Percentiles rank a stretch among this genome's conserved stretches.
phyloP scores from a whole-genome alignment of 2,888 invertebrate species.

The Dolichopus griseipennis region DNA sequence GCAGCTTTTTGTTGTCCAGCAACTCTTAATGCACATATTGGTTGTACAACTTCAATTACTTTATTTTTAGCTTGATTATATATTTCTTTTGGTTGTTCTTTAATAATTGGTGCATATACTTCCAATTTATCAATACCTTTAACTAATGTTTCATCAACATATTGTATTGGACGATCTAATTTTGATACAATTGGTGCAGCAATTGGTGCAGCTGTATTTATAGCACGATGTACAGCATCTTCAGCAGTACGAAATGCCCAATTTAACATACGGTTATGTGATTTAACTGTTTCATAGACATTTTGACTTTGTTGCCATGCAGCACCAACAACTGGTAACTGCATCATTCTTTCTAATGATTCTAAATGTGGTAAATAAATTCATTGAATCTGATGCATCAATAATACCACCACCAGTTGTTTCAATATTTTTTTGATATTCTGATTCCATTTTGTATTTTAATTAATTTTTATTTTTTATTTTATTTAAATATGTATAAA shows the following conservation, averaged over 20 bases:
- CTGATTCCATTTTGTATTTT: not conserved
- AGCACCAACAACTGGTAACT: conserved; percentile 50
- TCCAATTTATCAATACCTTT: no score
- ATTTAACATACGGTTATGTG: conserved; percentile 55
- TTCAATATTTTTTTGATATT: not conserved
- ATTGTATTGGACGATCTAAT: conserved; percentile 48
- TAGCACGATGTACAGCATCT: conserved; percentile 52
- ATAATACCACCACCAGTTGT: not conserved
- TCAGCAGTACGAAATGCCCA: conserved; percentile 63
- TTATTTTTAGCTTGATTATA: no score
- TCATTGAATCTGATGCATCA: conserved; percentile 32
- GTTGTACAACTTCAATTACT: conserved; percentile 56
- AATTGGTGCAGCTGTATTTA: conserved; percentile 48
- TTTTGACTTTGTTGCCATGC: conserved; percentile 50
- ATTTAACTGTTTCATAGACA: conserved; percentile 52
- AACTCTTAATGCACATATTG: conserved; percentile 44
- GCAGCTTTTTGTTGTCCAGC: conserved; percentile 50
- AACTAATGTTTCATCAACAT: conserved; percentile 58
- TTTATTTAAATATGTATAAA: no score
- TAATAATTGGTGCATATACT: no score
- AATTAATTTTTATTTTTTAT: no score
- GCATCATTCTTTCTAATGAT: conserved; percentile 49
- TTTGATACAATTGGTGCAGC: conserved; percentile 51
- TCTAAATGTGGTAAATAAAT: conserved; percentile 45
- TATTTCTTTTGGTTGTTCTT: no score